These are phyloP conservation scores for Erannis defoliaria DNA, from an alignment of 2,888 invertebrate genomes.

Conservation along the genomic window DNA sequence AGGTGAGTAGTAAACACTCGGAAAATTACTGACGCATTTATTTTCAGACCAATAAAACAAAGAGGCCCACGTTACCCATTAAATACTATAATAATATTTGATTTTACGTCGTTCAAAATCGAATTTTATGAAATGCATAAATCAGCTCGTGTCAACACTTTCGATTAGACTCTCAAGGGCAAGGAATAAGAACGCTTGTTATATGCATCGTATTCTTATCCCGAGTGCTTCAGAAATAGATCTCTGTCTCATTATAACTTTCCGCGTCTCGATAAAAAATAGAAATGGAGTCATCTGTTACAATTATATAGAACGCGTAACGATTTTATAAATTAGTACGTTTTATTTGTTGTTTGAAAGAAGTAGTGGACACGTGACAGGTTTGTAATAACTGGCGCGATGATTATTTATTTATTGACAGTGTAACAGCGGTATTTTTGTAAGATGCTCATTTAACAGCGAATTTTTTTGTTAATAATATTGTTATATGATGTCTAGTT, in stretches of 20 bases:
- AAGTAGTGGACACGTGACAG: slow-evolving; percentile 50
- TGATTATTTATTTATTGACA: slow-evolving; percentile 39
- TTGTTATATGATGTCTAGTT: too few species aligned
- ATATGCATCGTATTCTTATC: slow-evolving; percentile 73
- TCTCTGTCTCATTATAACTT: slow-evolving; percentile 78
- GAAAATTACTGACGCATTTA: slow-evolving; percentile 56
- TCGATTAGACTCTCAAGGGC: slow-evolving; percentile 81
- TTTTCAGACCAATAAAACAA: slow-evolving; percentile 70
- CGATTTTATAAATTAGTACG: slow-evolving; percentile 53
- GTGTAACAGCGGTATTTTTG: slow-evolving; percentile 14
- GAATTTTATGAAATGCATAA: slow-evolving; percentile 75
- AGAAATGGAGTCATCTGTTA: slow-evolving; percentile 77
- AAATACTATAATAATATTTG: slow-evolving; percentile 73
- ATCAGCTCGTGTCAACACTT: slow-evolving; percentile 82
- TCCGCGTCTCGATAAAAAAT: slow-evolving; percentile 78
- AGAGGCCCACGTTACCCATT: slow-evolving; percentile 67
- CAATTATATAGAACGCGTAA: slow-evolving; percentile 59
- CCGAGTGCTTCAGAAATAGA: slow-evolving; percentile 80
- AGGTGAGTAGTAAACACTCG: slow-evolving; percentile 40
- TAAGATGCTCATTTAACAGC: slow-evolving; percentile 1
- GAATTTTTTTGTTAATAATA: slow-evolving; percentile 1
- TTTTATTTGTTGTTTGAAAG: slow-evolving; percentile 56
- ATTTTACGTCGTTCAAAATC: slow-evolving; percentile 72
- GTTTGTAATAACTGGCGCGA: slow-evolving; percentile 42
- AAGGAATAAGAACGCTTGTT: slow-evolving; percentile 62